Evolutionary conservation across 2,113 vertebrate genomes (phyloP), one percentile per base, ranked within the genome.

Genomic region (Camelus bactrianus): DNA sequence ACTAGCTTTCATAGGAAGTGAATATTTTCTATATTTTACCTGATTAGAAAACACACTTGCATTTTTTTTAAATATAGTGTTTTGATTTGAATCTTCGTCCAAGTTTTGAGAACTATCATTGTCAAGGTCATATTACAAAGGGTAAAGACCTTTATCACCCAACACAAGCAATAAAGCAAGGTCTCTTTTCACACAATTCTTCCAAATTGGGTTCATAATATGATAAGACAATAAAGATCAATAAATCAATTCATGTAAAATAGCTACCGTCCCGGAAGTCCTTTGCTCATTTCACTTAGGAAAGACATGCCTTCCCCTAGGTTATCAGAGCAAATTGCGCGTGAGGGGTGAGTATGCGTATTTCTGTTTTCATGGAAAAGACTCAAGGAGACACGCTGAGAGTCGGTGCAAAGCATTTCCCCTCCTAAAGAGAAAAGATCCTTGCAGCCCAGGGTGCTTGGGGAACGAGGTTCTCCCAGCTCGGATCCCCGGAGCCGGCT

Each of bases 131-230:
- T 64, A 30, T 80, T 86, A 28, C 54, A 96, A 76, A 93, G 28
- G 14, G 54, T 92, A 70, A 86, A 89, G 42, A 76, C 19, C 65
- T 85, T 73, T 70, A 87, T 69, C 8, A 35, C 11, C 56, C 50
- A 89, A 52, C 17, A 73, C 16, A 62, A 42, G 3, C 2, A 83
- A 60, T n/a, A 81, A 58, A 72, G 64, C 28, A 70, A 50, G 42
- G 81, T 96, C 62, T 76, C n/a, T 24, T 58, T 79, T 72, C 76
- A 95, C 1, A 52, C 77, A 72, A 95, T 94, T 96, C 80, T 92
- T 96, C 90, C 0, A 80, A 75, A 97, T 93, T 65, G 79, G 6
- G 67, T 94, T 95, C 92, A 67, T 83, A 96, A 96, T 67, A 81
- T 85, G 92, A 60, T 20, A n/a, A 91, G 54, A 95, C 38, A 42